A percentile compares a stretch with the other conserved stretches of the same genome.
phyloP scores from a whole-genome alignment of 1,140 invertebrate species.

The Ostrea denselamellosa region DNA sequence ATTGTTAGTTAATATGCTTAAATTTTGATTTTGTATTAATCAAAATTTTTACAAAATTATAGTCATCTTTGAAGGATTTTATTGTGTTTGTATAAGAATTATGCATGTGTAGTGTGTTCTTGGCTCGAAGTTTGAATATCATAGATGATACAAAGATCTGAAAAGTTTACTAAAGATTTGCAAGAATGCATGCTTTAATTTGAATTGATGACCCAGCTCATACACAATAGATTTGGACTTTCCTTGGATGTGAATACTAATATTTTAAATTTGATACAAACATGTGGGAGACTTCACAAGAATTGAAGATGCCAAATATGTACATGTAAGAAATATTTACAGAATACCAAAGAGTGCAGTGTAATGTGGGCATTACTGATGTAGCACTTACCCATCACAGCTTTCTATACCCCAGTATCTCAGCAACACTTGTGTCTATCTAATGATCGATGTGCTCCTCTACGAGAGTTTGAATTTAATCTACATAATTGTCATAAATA shows the following conservation, averaged over 20 bases:
- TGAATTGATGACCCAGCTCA: neutral
- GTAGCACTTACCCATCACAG: too few species aligned
- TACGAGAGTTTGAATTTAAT: too few species aligned
- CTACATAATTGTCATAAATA: too few species aligned
- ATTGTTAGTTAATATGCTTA: neutral
- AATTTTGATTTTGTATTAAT: conserved; percentile 10
- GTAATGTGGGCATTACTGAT: too few species aligned
- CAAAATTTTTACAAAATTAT: neutral
- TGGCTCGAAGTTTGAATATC: neutral
- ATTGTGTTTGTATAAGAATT: neutral
- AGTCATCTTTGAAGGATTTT: neutral
- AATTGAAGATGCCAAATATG: conserved; percentile 17
- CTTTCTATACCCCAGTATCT: too few species aligned
- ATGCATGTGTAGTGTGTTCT: neutral
- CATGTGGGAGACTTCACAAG: neutral
- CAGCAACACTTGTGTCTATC: too few species aligned
- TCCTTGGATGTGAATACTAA: neutral
- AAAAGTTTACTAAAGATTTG: neutral
- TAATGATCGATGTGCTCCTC: too few species aligned
- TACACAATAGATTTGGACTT: neutral
- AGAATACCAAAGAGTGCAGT: too few species aligned
- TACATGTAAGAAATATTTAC: too few species aligned
- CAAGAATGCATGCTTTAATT: conserved; percentile 23
- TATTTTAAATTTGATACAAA: neutral
- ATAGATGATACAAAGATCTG: neutral